Evolutionary conservation across 2,113 vertebrate species (phyloP), one percentile per base, ranked within the genome.

Genomic region (Potamarius usumacintae): DNA sequence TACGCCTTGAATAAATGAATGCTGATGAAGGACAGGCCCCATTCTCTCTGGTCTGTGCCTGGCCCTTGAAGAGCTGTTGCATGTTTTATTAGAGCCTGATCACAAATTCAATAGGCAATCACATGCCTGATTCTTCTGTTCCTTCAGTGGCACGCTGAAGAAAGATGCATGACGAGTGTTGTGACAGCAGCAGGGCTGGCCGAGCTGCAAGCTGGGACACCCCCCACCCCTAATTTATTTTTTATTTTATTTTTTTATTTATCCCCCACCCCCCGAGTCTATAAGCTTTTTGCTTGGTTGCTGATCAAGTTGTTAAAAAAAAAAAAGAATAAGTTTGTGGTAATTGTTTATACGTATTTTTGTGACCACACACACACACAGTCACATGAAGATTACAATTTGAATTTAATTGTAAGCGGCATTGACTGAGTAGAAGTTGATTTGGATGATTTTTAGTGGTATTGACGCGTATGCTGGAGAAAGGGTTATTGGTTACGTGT

Each of bases 81-180:
- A 85, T 72, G 84, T 74, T 65, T 74, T 42, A 83, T 83, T 50
- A 74, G 27, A 71, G 63, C 77, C 84, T 88, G 74, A 86, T 88
- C 74, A 65, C 63, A 85, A 88, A 89, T 86, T 89, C 81, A 85
- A 72, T 86, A 80, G 86, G 52, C 80, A 81, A 85, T 86, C 65
- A 69, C 58, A 84, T 82, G 30, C 62, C 55, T 20, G 85, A 85
- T 85, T 85, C 86, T 42, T 48, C 53, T 76, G 48, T 60, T 84
- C 80, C 7, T 87, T 81, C 27, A 72, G 18, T 52, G 20, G 14
- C 30, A 25, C 42, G 53, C 58, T 67, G 18, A 88, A 85, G 65
- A 77, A 42, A 65, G 89, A 88, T 25, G 82, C 9, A 9, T 48
- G 42, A 27, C 63, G 52, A 48, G 42, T 57, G 53, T 85, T 25